These are phyloP conservation scores for Phacellophora camtschatica DNA, from an alignment of 30 jellyfish, hydroid and myxozoan species.

Conservation along the genomic window DNA sequence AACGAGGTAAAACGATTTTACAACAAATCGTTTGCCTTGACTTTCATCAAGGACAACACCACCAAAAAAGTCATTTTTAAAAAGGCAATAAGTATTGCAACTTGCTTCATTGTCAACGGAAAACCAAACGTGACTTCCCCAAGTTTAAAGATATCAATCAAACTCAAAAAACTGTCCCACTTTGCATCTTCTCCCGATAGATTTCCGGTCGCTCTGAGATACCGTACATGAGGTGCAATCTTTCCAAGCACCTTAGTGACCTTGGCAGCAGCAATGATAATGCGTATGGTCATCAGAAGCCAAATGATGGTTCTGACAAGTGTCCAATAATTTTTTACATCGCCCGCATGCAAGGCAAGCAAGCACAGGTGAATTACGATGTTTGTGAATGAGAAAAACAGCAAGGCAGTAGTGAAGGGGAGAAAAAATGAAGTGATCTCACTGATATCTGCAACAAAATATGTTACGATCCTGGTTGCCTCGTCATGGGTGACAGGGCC, in stretches of 20 bases:
- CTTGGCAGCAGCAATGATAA: slow-evolving; percentile 66
- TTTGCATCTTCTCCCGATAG: slow-evolving; percentile 45
- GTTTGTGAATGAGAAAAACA: slow-evolving; percentile 71
- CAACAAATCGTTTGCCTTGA: neutral
- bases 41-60: slow-evolving; percentile 62
- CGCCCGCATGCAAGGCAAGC: slow-evolving; percentile 19
- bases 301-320: slow-evolving; percentile 64
- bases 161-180: slow-evolving; percentile 63
- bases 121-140: slow-evolving; percentile 74
- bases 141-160: slow-evolving; percentile 50
- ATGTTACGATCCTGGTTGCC: slow-evolving; percentile 64
- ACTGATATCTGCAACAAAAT: slow-evolving; percentile 56
- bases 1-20: no score
- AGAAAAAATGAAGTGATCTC: slow-evolving; percentile 52
- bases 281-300: slow-evolving; percentile 63
- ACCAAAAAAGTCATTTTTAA: slow-evolving; percentile 74
- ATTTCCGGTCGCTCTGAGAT: slow-evolving; percentile 64
- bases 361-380: slow-evolving; percentile 64
- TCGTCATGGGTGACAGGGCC: slow-evolving; percentile 44
- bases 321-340: slow-evolving; percentile 58
- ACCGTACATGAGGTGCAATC: slow-evolving; percentile 70
- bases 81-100: slow-evolving; percentile 68
- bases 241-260: slow-evolving; percentile 62
- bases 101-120: slow-evolving; percentile 72
- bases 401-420: slow-evolving; percentile 68